These are phyloP conservation scores for Myotis yumanensis DNA, from an alignment of 2,113 vertebrate species.

Conservation along the genomic window DNA sequence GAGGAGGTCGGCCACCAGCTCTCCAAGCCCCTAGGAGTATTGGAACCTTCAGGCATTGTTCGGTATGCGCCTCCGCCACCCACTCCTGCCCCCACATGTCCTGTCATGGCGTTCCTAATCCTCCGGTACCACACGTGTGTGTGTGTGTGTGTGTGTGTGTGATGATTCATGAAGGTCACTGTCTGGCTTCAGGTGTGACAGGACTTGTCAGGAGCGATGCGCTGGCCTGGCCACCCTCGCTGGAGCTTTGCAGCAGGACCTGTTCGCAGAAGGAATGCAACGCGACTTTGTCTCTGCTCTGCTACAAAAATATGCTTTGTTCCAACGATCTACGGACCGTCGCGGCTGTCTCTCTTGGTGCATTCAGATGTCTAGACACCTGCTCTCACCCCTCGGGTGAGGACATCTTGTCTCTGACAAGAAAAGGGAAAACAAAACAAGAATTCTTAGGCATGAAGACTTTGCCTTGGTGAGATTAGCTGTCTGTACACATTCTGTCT, in stretches of 20 bases:
- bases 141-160: too few relatives aligned
- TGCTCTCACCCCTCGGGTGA: slow-evolving; percentile 48
- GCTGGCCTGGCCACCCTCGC: not conserved
- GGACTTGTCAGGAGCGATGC: not conserved
- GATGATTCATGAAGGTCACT: not conserved
- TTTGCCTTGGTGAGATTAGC: slow-evolving; percentile 17
- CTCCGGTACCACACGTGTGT: not conserved
- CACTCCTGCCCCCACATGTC: not conserved
- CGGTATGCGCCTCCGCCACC: not conserved
- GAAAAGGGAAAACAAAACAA: slow-evolving; percentile 39
- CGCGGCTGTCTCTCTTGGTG: slow-evolving; percentile 53
- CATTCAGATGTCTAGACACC: slow-evolving; percentile 75
- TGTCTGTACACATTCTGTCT: not conserved
- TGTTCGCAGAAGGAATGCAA: slow-evolving; percentile 46
- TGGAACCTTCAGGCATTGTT: not conserved
- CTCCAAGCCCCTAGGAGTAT: not conserved
- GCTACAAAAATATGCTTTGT: slow-evolving; percentile 54
- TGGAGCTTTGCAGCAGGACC: not conserved
- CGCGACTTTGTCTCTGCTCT: not conserved
- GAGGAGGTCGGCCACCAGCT: not conserved
- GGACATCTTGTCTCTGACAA: slow-evolving; percentile 65
- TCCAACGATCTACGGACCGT: slow-evolving; percentile 53
- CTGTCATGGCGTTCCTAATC: not conserved
- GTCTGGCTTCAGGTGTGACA: not conserved
- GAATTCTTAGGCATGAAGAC: slow-evolving; percentile 49